Percentiles rank a stretch among this genome's conserved stretches.
Conservation (phyloP, 2,797 vertebrate species). For the Ctenopoma multispine region DNA sequence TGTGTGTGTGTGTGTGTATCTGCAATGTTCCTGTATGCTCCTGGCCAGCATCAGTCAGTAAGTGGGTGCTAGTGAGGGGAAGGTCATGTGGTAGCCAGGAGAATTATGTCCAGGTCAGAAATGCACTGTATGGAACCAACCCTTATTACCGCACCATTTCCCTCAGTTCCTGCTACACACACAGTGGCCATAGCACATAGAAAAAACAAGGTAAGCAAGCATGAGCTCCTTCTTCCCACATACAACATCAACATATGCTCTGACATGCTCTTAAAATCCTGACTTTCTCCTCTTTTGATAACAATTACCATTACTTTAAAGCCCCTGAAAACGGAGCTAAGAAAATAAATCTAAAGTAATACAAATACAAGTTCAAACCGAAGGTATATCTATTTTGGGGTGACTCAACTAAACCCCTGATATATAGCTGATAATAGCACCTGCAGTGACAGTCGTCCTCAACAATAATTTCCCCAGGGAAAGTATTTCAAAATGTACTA, state of each 20-base stretch:
- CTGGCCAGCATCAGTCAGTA: slow-evolving; percentile 51
- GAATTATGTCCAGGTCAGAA: slow-evolving; percentile 71
- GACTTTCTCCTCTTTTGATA: not conserved
- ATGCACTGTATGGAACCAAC: slow-evolving; percentile 53
- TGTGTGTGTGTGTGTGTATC: slow-evolving; percentile 25
- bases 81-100: slow-evolving; percentile 66
- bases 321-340: not conserved
- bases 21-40: slow-evolving; percentile 40
- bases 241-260: slow-evolving; percentile 3
- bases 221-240: slow-evolving; percentile 9
- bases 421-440: too few relatives aligned
- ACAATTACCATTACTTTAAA: too few relatives aligned
- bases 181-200: slow-evolving; percentile 6
- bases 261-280: slow-evolving; percentile 9
- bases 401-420: too few relatives aligned
- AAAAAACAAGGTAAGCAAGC: slow-evolving; percentile 1
- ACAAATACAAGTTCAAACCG: not conserved
- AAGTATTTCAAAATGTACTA: too few relatives aligned
- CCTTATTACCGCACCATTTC: slow-evolving; percentile 53
- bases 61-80: slow-evolving; percentile 50
- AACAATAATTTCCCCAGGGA: too few relatives aligned
- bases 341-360: too few relatives aligned
- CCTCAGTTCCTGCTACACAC: slow-evolving; percentile 24
- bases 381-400: too few relatives aligned
- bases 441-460: too few relatives aligned